A percentile compares a stretch with the other conserved stretches of the same genome.
These are phyloP conservation scores for Philopotamus ludificatus DNA, from an alignment of 1,140 invertebrate genomes.

Conservation along the genomic window DNA sequence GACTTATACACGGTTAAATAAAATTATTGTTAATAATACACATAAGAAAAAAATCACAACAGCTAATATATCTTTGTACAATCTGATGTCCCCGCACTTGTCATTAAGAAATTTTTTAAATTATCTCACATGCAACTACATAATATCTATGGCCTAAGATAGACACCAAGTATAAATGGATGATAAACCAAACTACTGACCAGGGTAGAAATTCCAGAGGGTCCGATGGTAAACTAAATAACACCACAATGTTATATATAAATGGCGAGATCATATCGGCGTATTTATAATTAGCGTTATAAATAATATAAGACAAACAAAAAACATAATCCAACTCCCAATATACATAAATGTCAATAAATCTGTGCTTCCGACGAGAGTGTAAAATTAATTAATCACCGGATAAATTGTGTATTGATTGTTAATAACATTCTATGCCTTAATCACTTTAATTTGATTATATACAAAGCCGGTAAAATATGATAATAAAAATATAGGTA, in stretches of 20 bases:
- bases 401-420: too few relatives aligned
- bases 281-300: too few relatives aligned
- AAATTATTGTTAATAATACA: slow-evolving; percentile 16
- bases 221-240: slow-evolving; percentile 64
- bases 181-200: slow-evolving; percentile 58
- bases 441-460: too few relatives aligned
- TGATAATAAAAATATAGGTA: too few relatives aligned
- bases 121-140: slow-evolving; percentile 30
- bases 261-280: too few relatives aligned
- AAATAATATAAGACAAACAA: too few relatives aligned
- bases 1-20: slow-evolving; percentile 19
- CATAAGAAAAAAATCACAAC: slow-evolving; percentile 10
- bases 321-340: too few relatives aligned
- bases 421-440: too few relatives aligned
- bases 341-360: too few relatives aligned
- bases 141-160: slow-evolving; percentile 24
- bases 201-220: slow-evolving; percentile 70
- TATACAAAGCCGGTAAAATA: too few relatives aligned
- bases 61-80: slow-evolving; percentile 1
- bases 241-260: slow-evolving; percentile 15
- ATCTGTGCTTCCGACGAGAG: too few relatives aligned
- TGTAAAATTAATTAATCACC: too few relatives aligned
- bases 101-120: slow-evolving; percentile 33
- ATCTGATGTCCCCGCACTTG: slow-evolving; percentile 40
- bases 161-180: background rate